Evolutionary conservation across 2,888 invertebrate genomes (phyloP).

Genomic region (Epiblema foenella): DNA sequence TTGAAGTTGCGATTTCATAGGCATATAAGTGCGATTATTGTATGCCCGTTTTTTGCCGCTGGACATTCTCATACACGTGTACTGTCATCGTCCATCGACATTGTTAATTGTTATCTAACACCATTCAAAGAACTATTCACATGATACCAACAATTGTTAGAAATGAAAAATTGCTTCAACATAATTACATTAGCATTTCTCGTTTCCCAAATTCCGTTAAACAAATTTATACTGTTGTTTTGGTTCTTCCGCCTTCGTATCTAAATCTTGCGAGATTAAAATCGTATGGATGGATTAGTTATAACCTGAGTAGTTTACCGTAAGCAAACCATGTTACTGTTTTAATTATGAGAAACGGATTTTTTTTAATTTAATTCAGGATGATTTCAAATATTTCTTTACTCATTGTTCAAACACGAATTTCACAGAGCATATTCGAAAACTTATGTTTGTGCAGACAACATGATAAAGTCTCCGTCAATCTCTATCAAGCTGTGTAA

Average conservation of each 20-base stretch:
- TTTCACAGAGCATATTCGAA: background rate
- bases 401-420: background rate
- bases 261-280: constrained; percentile 38
- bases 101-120: constrained; percentile 33
- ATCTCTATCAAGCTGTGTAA: background rate
- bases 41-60: background rate
- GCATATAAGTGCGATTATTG: background rate
- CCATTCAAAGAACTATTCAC: constrained; percentile 36
- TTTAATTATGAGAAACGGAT: constrained; percentile 28
- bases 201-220: constrained; percentile 38
- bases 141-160: constrained; percentile 29
- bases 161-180: constrained; percentile 26
- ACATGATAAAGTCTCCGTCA: background rate
- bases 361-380: constrained; percentile 1
- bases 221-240: constrained; percentile 32
- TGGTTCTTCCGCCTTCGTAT: constrained; percentile 36
- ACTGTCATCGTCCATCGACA: constrained; percentile 34
- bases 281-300: constrained; percentile 29
- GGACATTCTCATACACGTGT: constrained; percentile 10
- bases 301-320: constrained; percentile 24
- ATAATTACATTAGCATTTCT: constrained; percentile 43
- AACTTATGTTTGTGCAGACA: background rate
- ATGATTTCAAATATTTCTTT: background rate
- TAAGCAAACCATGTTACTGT: constrained; percentile 30
- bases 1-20: too few species aligned